Evolutionary conservation across 2,113 vertebrate species (phyloP).

Genomic region (Siphamia tubifer): DNA sequence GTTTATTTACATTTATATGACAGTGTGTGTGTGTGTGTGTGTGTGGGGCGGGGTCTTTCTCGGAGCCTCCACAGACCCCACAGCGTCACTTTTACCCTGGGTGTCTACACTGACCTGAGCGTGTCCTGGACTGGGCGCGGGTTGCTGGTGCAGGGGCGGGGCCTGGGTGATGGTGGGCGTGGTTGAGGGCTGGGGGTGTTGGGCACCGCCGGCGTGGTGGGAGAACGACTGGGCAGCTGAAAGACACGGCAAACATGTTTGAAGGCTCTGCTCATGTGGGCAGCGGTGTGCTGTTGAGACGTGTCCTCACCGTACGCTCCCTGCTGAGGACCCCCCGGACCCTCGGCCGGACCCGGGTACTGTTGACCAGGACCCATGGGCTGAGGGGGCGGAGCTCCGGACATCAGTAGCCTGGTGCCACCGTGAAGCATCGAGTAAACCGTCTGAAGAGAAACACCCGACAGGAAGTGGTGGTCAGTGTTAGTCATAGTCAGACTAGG

Average conservation of each 20-base stretch:
- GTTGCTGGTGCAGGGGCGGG: slow-evolving; percentile 87
- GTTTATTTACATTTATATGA: too few species aligned
- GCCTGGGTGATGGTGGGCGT: slow-evolving; percentile 86
- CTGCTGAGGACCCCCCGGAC: slow-evolving; percentile 77
- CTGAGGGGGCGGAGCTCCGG: slow-evolving; percentile 84
- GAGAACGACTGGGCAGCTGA: slow-evolving; percentile 85
- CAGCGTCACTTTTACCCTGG: too few species aligned
- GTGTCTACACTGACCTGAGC: slow-evolving; percentile 31
- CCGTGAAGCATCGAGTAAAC: slow-evolving; percentile 85
- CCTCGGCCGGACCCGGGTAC: slow-evolving; percentile 82
- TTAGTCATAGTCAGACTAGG: too few species aligned
- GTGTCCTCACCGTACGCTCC: slow-evolving; percentile 86
- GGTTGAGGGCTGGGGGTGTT: slow-evolving; percentile 86
- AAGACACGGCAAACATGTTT: too few species aligned
- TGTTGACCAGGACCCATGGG: slow-evolving; percentile 83
- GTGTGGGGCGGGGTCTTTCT: too few species aligned
- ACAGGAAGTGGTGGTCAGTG: too few species aligned
- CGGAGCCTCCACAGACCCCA: too few species aligned
- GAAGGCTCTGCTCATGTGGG: too few species aligned
- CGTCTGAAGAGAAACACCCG: slow-evolving; percentile 43
- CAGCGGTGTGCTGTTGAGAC: too few species aligned
- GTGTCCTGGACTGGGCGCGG: slow-evolving; percentile 84
- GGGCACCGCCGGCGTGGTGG: slow-evolving; percentile 84
- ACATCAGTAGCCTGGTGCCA: slow-evolving; percentile 82
- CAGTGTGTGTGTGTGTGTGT: too few species aligned